Conservation (phyloP, 2,888 invertebrate species). For the Limnephilus rhombicus region DNA sequence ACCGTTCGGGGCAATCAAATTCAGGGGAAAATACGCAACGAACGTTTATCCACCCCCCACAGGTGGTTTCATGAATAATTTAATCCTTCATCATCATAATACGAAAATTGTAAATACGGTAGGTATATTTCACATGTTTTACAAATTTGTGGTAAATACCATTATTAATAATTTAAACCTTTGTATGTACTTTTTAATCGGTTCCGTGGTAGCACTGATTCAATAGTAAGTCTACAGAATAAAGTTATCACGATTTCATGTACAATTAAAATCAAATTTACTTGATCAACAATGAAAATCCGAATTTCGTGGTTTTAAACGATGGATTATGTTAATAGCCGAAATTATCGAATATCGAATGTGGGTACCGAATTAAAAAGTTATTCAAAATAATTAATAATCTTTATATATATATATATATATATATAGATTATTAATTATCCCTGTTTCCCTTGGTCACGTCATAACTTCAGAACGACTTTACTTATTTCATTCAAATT, state of each 20-base stretch:
- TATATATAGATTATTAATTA: no score
- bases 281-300: neutral
- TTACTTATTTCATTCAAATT: no score
- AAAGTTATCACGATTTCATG: neutral
- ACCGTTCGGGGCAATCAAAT: neutral
- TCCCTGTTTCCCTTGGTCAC: no score
- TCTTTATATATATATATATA: no score
- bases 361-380: no score
- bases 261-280: neutral
- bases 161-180: neutral
- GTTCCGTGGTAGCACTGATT: no score
- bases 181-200: neutral
- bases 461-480: no score
- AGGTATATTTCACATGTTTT: neutral
- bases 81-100: neutral
- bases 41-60: constrained; percentile 5
- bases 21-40: neutral
- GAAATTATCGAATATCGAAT: no score
- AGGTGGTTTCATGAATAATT: constrained; percentile 30
- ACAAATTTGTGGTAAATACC: neutral
- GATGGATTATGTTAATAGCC: no score
- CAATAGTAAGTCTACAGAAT: neutral
- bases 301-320: neutral
- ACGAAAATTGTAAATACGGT: neutral
- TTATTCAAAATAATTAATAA: no score